A percentile compares a stretch with the other conserved stretches of the same genome.
Conservation (phyloP, 2,888 invertebrate genomes). For the Synergus japonicus region DNA sequence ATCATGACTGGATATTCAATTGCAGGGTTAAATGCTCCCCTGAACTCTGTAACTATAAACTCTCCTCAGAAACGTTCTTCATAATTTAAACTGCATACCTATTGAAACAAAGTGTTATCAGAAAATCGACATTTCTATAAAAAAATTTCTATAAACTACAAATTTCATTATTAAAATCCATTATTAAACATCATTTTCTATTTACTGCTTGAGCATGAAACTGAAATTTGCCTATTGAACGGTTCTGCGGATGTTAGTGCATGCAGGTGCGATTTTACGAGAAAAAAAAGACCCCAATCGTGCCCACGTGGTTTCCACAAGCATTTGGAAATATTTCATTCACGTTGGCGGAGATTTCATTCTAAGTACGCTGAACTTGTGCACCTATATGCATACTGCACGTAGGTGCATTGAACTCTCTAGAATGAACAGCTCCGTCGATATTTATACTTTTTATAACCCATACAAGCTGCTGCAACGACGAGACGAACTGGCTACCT, state of each 20-base stretch:
- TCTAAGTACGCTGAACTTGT: conserved; percentile 38
- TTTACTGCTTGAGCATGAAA: neutral
- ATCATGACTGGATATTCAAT: neutral
- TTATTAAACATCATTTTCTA: neutral
- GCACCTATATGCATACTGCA: conserved; percentile 40
- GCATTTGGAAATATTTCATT: conserved; percentile 30
- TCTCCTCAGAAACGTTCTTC: neutral
- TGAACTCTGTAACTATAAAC: neutral
- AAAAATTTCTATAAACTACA: neutral
- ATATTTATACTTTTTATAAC: conserved; percentile 51
- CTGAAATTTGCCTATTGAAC: neutral
- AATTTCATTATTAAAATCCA: neutral
- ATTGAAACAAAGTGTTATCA: neutral
- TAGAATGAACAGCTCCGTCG: conserved; percentile 48
- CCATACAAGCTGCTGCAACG: conserved; percentile 27
- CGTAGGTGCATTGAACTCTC: conserved; percentile 54
- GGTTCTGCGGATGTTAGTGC: neutral
- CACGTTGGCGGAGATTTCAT: conserved; percentile 28
- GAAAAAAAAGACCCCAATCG: neutral
- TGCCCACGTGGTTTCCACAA: conserved; percentile 18
- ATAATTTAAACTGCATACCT: neutral
- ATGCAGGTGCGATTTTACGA: conserved; percentile 16
- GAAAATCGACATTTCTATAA: neutral
- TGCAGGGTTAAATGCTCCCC: neutral
- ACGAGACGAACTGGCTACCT: conserved; percentile 26